Conservation (phyloP, 2,888 invertebrate species). For the Drosophila helvetica region DNA sequence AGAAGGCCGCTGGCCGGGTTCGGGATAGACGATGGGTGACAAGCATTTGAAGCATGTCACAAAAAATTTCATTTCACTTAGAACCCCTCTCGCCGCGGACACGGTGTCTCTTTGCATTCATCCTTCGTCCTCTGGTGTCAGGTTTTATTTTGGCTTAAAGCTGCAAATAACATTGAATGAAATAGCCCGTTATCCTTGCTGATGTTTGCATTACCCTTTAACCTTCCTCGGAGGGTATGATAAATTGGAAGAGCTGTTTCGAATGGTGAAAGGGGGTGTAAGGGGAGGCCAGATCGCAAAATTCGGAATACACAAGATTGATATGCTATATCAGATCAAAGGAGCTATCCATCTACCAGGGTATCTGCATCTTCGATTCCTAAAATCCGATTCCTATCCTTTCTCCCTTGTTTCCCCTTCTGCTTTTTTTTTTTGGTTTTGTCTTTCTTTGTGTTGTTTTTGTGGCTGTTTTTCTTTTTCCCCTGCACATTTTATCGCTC, state of each 20-base stretch:
- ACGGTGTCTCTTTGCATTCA: constrained; percentile 20
- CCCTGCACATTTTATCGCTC: constrained; percentile 72
- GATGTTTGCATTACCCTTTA: constrained; percentile 17
- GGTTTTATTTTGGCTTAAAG: constrained; percentile 65
- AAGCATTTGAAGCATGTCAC: constrained; percentile 61
- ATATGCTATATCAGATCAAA: too few species aligned
- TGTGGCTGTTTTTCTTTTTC: constrained; percentile 24
- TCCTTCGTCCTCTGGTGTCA: constrained; percentile 51
- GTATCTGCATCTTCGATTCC: background rate
- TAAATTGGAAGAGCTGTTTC: background rate
- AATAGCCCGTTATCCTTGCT: constrained; percentile 56
- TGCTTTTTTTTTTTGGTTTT: constrained; percentile 44
- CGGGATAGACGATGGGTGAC: constrained; percentile 40
- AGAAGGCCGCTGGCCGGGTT: constrained; percentile 2
- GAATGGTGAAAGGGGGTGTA: too few species aligned
- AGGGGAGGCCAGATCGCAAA: too few species aligned
- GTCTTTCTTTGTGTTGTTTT: constrained; percentile 19
- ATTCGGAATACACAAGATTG: too few species aligned
- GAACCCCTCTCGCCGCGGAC: constrained; percentile 1
- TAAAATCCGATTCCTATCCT: too few species aligned
- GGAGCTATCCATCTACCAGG: background rate
- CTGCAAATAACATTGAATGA: constrained; percentile 71
- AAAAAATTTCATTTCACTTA: constrained; percentile 64
- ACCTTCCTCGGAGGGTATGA: background rate
- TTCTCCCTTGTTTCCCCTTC: constrained; percentile 14